phyloP scores from a whole-genome alignment of 2,113 vertebrate species.

The Malurus alboscapulatus region DNA sequence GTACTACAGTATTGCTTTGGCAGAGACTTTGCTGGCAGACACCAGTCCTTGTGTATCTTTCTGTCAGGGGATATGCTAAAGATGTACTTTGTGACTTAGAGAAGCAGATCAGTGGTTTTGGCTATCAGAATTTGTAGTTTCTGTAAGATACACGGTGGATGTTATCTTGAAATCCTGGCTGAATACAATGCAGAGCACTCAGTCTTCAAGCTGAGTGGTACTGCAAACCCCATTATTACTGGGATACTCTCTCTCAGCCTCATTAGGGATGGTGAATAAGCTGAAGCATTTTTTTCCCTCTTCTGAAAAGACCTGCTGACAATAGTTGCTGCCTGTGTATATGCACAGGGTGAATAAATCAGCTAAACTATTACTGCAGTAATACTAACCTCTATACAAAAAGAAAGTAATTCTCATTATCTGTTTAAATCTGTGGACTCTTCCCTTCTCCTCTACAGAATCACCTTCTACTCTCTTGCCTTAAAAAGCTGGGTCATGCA shows the following conservation, averaged over 20 bases:
- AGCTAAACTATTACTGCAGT: neutral
- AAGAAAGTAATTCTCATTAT: neutral
- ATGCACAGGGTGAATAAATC: neutral
- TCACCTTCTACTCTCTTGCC: neutral
- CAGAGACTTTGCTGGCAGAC: neutral
- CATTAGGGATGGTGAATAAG: constrained; percentile 46
- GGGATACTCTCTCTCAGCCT: constrained; percentile 4
- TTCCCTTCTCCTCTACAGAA: neutral
- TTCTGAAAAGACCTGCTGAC: neutral
- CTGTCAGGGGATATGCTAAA: neutral
- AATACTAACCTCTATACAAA: neutral
- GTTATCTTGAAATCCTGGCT: constrained; percentile 1
- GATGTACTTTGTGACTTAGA: neutral
- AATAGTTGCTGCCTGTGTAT: neutral
- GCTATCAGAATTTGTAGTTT: constrained; percentile 1
- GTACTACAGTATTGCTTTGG: constrained; percentile 42
- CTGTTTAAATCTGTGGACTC: neutral
- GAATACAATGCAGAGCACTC: constrained; percentile 40
- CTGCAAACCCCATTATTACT: constrained; percentile 16
- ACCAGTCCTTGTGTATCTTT: neutral
- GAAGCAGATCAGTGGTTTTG: neutral
- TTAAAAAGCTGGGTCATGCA: neutral
- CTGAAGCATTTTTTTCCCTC: neutral
- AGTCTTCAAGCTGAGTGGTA: neutral
- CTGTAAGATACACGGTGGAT: neutral